phyloP scores from a whole-genome alignment of 2,797 vertebrate genomes.

The Helarctos malayanus region DNA sequence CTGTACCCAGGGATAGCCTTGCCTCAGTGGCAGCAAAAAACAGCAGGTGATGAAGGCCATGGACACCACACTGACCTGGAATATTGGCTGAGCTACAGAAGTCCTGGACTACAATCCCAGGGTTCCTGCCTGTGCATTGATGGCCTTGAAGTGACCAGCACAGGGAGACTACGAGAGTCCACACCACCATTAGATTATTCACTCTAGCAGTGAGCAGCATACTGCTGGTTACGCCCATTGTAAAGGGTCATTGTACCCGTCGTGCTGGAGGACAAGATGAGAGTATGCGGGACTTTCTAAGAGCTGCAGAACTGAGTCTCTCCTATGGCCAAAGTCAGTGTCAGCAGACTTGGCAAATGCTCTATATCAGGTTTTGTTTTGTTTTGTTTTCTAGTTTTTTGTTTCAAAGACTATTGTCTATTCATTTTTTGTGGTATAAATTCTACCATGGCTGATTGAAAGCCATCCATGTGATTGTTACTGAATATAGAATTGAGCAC shows the following conservation, averaged over 20 bases:
- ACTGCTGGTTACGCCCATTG: background rate
- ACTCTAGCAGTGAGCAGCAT: background rate
- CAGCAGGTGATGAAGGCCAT: background rate
- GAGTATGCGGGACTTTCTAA: background rate
- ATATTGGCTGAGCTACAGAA: background rate
- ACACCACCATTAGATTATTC: background rate
- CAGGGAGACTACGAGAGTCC: background rate
- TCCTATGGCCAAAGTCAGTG: background rate
- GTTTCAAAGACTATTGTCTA: background rate
- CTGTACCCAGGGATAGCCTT: background rate
- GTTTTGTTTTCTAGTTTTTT: background rate
- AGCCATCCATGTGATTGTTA: background rate
- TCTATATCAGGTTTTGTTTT: background rate
- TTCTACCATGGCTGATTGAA: background rate
- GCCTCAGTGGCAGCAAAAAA: background rate
- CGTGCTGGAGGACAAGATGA: background rate
- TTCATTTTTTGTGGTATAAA: background rate
- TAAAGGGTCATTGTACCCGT: background rate
- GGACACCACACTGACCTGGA: background rate
- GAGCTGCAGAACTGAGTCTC: background rate
- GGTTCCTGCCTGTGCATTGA: background rate
- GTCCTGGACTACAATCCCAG: background rate
- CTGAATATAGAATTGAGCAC: background rate
- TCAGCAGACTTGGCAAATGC: background rate
- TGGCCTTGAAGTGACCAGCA: background rate